Conservation (phyloP, 2,888 invertebrate genomes). For the Pocota personata region DNA sequence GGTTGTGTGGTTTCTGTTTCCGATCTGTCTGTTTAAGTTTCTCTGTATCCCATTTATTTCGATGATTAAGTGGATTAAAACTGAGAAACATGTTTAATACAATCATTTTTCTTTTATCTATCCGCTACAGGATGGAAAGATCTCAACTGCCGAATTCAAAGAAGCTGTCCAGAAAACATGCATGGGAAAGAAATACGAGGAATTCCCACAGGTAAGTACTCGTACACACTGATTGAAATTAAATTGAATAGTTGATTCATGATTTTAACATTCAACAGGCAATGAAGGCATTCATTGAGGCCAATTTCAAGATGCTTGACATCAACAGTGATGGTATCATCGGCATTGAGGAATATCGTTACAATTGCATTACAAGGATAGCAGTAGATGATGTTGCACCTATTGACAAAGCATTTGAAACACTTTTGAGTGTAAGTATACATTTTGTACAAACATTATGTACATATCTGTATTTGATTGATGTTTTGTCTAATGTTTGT, state of each 20-base stretch:
- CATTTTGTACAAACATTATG: too few species aligned
- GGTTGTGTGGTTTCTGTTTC: background rate
- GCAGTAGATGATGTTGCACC: slow-evolving; percentile 90
- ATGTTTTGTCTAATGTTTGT: background rate
- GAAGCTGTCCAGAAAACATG: slow-evolving; percentile 91
- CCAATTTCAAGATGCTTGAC: slow-evolving; percentile 92
- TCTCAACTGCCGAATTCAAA: slow-evolving; percentile 92
- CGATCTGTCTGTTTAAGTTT: background rate
- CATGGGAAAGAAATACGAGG: slow-evolving; percentile 89
- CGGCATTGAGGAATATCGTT: slow-evolving; percentile 91
- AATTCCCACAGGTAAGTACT: slow-evolving; percentile 89
- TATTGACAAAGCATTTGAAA: slow-evolving; percentile 90
- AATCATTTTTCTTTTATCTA: slow-evolving; percentile 25
- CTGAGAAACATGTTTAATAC: background rate
- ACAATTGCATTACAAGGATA: slow-evolving; percentile 91
- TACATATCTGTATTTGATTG: background rate
- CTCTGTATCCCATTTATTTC: background rate
- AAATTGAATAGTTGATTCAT: background rate
- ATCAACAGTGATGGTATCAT: slow-evolving; percentile 91
- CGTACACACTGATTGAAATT: background rate
- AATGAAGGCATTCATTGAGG: slow-evolving; percentile 93
- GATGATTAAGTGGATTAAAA: background rate
- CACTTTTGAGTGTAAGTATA: slow-evolving; percentile 89
- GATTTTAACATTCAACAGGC: slow-evolving; percentile 82
- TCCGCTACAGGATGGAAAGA: slow-evolving; percentile 89